Evolutionary conservation across 2,797 vertebrate genomes (phyloP), one percentile per base, ranked within the genome.

Genomic region (Danio choprae): DNA sequence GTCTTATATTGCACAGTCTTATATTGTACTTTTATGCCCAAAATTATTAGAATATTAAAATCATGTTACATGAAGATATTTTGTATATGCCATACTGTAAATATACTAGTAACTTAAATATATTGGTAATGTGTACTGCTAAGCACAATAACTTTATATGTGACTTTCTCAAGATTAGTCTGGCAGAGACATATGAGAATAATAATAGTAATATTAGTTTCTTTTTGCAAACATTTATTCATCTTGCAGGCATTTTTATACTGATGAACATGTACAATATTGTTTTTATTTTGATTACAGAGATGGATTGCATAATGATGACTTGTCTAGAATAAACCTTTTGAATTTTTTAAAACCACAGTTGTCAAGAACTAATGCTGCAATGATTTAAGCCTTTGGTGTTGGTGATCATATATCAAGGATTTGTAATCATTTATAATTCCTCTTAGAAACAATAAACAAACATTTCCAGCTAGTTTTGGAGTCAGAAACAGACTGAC

Each of bases 181-280:
- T 44, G n/a, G 12, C 40, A 74, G 15, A 12, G 16, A 46, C 13
- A 13, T 38, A 12, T 11, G 13, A 55, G 7, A 15, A 9, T 18
- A n/a, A 65, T 11, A 76, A 43, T 11, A n/a, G 7, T 53, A 41
- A 55, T 22, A 29, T 43, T n/a, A 53, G 36, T 12, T 43, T 50
- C 60, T 65, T 46, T 20, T 13, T 12, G n/a, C 62, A 40, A 62
- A 50, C 58, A 6, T 62, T 62, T 76, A 76, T 76, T 76, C 13
- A 36, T 56, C 62, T 67, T 43, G 62, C 36, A 64, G 59, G 51
- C 4, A 0, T 55, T 50, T 74, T 50, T 16, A 43, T 22, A 50
- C 58, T 74, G n/a, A 51, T 51, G 63, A 62, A 51, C 36, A 62
- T 48, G 1, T 12, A 62, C 22, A 38, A 38, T 50, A 36, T 40